phyloP scores from a whole-genome alignment of 2,113 vertebrate genomes.

The Microcebus griseorufus region DNA sequence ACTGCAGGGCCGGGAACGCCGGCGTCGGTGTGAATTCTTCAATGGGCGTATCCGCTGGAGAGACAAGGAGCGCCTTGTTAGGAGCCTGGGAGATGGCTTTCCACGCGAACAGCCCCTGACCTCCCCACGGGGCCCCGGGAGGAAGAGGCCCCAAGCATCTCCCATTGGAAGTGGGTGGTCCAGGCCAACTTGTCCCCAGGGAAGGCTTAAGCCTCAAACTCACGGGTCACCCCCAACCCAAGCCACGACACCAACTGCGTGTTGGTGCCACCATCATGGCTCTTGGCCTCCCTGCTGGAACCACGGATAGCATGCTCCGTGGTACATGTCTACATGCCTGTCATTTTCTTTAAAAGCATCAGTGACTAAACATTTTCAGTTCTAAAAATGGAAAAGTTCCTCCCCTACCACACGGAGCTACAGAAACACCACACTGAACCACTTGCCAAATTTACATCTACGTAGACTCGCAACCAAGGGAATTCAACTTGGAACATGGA shows the following conservation, averaged over 20 bases:
- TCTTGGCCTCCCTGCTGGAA: neutral
- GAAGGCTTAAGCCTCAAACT: neutral
- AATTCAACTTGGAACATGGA: neutral
- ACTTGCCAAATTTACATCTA: neutral
- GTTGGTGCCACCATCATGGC: neutral
- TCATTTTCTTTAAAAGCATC: slow-evolving; percentile 76
- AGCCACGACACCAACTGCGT: fast-evolving
- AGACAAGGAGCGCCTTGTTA: slow-evolving; percentile 71
- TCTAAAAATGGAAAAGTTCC: slow-evolving; percentile 78
- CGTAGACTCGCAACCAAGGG: neutral
- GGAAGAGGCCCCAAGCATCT: neutral
- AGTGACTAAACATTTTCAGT: slow-evolving; percentile 80
- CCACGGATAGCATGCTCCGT: neutral
- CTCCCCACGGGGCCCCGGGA: neutral
- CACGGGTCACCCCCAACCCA: fast-evolving
- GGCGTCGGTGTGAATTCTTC: slow-evolving; percentile 99
- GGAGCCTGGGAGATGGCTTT: neutral
- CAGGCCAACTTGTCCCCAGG: neutral
- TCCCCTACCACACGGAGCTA: slow-evolving; percentile 57
- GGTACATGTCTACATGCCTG: slow-evolving; percentile 33
- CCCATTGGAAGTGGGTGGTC: neutral
- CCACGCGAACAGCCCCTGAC: neutral
- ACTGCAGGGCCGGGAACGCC: slow-evolving; percentile 98
- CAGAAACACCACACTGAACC: slow-evolving; percentile 20
- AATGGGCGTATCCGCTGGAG: slow-evolving; percentile 96